A percentile compares a stretch with the other conserved stretches of the same genome.
These are phyloP conservation scores for Drosophila persimilis DNA, from an alignment of 1,140 invertebrate species.

Conservation along the genomic window DNA sequence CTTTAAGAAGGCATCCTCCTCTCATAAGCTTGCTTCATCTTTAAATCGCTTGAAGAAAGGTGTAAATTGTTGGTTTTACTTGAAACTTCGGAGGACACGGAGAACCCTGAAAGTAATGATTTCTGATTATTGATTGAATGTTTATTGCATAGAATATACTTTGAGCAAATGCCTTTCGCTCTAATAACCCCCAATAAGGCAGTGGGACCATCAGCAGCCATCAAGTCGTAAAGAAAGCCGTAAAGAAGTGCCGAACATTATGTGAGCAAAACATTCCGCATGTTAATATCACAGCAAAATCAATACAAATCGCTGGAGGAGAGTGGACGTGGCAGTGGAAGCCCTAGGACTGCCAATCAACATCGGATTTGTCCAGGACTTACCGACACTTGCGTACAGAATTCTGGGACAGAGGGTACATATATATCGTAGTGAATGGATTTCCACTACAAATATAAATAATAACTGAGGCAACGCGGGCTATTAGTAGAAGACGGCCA, in stretches of 20 bases:
- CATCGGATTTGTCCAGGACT: conserved; percentile 16
- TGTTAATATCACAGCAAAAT: conserved; percentile 36
- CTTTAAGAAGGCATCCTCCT: conserved; percentile 40
- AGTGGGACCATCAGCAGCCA: conserved; percentile 46
- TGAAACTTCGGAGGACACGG: neutral
- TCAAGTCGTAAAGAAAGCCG: conserved; percentile 37
- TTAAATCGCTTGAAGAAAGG: conserved; percentile 7
- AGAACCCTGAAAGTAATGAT: neutral
- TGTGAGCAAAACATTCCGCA: conserved; percentile 42
- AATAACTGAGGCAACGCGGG: too few species aligned
- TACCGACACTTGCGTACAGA: too few species aligned
- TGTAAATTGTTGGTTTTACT: conserved; percentile 32
- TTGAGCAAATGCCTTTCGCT: conserved; percentile 31
- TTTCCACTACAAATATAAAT: too few species aligned
- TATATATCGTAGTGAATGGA: too few species aligned
- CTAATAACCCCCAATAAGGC: conserved; percentile 30
- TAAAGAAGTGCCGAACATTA: conserved; percentile 45
- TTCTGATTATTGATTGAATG: neutral
- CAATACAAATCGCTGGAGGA: conserved; percentile 41
- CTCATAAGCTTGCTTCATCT: conserved; percentile 1
- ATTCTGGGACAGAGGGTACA: too few species aligned
- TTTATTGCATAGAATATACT: neutral
- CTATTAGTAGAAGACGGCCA: too few species aligned
- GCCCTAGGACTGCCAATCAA: too few species aligned
- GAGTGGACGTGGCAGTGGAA: neutral